Percentiles rank a stretch among this genome's conserved stretches.
phyloP scores from a whole-genome alignment of 2,113 vertebrate species.

The Oriolus oriolus region DNA sequence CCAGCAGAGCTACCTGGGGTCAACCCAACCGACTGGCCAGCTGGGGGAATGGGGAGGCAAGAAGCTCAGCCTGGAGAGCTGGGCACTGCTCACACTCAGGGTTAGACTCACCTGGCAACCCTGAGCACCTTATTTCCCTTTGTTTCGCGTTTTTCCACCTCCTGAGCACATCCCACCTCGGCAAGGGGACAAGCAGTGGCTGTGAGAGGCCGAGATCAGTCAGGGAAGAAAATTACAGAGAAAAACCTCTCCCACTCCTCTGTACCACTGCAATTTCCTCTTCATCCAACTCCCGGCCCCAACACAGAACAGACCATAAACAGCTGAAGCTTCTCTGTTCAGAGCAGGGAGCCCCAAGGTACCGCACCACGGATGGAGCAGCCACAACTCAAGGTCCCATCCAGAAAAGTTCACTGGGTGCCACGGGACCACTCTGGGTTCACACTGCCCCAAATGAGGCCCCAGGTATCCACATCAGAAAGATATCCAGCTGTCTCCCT shows the following conservation, averaged over 20 bases:
- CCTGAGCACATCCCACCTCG: neutral
- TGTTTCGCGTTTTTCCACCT: neutral
- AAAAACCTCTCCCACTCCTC: neutral
- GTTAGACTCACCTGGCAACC: neutral
- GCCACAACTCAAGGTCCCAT: neutral
- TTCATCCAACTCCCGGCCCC: neutral
- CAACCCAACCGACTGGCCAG: neutral
- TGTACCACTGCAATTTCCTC: neutral
- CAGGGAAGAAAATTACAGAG: neutral
- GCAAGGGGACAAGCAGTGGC: neutral
- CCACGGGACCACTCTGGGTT: accelerated
- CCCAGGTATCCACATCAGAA: neutral
- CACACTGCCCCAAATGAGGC: neutral
- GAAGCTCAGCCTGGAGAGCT: neutral
- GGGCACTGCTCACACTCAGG: neutral
- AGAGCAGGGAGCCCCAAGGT: neutral
- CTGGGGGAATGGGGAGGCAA: neutral
- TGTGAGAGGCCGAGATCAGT: neutral
- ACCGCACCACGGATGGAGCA: neutral
- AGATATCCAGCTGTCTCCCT: neutral
- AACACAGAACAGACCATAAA: neutral
- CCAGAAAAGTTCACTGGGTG: neutral
- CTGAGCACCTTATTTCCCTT: neutral
- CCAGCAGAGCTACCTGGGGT: neutral
- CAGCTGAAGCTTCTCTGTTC: neutral